Base-by-base conservation (phyloP, 53 echinoderm and acorn worm genomes). In the Pentamera pediparva region DNA sequence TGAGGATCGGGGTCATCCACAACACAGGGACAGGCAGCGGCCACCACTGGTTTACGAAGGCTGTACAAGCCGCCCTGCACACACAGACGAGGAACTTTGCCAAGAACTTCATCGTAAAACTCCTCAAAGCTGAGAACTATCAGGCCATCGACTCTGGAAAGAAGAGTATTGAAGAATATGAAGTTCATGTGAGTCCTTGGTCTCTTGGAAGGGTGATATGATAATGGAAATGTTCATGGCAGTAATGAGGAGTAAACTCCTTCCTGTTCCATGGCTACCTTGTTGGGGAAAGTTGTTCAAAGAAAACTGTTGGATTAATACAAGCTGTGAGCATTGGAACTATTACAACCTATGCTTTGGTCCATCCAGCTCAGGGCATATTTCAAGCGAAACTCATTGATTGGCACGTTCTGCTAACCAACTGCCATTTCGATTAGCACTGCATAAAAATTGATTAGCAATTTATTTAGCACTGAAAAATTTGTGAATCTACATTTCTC, bases 91-190 rank as follows among this genome's bases (percentile, higher is more conserved):
- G 88, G 22, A 96, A 96, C 71, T 74, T 80, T 47, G 96, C 96
- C 64, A 96, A 96, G 81, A 85, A 85, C 59, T 91, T 96, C 76
- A 86, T 96, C 75, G 76, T 73, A 6, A 96, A 96, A 65, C 75
- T 96, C 0, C 60, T 96, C 28, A 91, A 83, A 59, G 78, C 80
- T 45, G 85, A 85, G 30, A 96, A 91, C 40, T 88, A 77, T 38
- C 47, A 85, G 11, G 76, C 85, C 34, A 78, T 96, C 5, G 33
- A 49, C 11, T 38, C 53, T 4, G 96, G 96, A 5, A 61, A 58
- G 10, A 91, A 82, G 24, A 83, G 64, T 24, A 65, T 88, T 0
- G 78, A 85, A 57, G 96, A 96, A 15, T 88, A 83, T 78, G 85
- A 91, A 82, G 96, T 96, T 30, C 84, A 96, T 78, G 96, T 96